Percentiles rank a stretch among this genome's conserved stretches.
phyloP scores from a whole-genome alignment of 2,888 invertebrate species.

The Morpho deidamia region DNA sequence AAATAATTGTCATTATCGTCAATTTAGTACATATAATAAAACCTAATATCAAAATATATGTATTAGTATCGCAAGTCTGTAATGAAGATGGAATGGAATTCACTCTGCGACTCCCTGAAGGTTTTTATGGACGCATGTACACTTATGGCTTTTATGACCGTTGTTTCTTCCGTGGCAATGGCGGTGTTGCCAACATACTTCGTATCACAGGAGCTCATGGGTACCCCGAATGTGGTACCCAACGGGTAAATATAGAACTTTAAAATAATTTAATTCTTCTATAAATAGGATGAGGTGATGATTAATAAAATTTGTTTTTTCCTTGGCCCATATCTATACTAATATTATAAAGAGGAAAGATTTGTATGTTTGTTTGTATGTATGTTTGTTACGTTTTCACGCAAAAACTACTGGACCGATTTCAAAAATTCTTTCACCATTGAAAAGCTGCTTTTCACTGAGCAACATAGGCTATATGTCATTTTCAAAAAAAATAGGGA shows the following conservation, averaged over 20 bases:
- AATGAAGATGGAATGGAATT: conserved; percentile 97
- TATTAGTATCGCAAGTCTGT: conserved; percentile 92
- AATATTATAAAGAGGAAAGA: too few relatives aligned
- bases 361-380: too few relatives aligned
- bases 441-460: too few relatives aligned
- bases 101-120: conserved; percentile 91
- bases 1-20: background rate
- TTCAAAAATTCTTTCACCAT: too few relatives aligned
- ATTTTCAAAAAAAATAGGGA: too few relatives aligned
- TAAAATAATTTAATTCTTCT: too few relatives aligned
- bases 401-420: too few relatives aligned
- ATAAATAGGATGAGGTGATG: background rate
- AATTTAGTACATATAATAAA: background rate
- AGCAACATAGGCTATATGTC: too few relatives aligned
- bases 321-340: too few relatives aligned
- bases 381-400: too few relatives aligned
- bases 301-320: too few relatives aligned
- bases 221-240: conserved; percentile 96
- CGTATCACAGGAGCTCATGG: conserved; percentile 93
- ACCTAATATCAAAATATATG: background rate
- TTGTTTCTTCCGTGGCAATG: conserved; percentile 94
- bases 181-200: conserved; percentile 89
- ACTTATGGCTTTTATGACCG: conserved; percentile 94
- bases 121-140: conserved; percentile 93
- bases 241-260: conserved; percentile 77